These are phyloP conservation scores for Epinephelus awoara DNA, from an alignment of 2,797 vertebrate genomes.

Conservation along the genomic window DNA sequence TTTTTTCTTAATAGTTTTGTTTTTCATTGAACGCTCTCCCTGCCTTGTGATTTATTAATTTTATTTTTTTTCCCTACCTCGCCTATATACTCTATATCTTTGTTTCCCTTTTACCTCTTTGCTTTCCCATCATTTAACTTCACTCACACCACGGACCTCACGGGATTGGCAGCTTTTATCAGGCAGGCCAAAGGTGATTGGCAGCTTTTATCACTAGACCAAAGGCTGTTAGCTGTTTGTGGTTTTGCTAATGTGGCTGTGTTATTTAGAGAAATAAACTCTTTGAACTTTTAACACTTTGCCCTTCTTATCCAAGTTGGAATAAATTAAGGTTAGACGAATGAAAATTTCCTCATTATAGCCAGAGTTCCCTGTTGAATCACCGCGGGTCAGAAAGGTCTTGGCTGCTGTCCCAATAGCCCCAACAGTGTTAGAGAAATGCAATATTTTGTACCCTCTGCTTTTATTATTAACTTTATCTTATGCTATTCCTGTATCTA, in stretches of 20 bases:
- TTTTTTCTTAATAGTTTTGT: neutral
- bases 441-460: neutral
- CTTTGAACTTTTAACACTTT: conserved; percentile 37
- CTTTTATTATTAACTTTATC: conserved; percentile 9
- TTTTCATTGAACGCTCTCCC: neutral
- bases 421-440: conserved; percentile 3
- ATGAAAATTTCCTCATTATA: conserved; percentile 22
- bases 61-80: neutral
- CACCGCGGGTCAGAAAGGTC: conserved; percentile 22
- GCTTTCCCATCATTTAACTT: conserved; percentile 21
- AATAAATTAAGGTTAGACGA: conserved; percentile 36
- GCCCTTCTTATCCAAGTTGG: conserved; percentile 20
- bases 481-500: neutral
- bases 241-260: conserved; percentile 45
- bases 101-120: conserved; percentile 11
- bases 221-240: conserved; percentile 54
- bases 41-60: neutral
- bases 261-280: conserved; percentile 43
- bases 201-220: conserved; percentile 57
- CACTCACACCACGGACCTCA: conserved; percentile 14
- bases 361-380: conserved; percentile 23
- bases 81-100: neutral
- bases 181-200: conserved; percentile 52
- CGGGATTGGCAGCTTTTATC: conserved; percentile 52
- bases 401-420: conserved; percentile 2